Evolutionary conservation across 2,888 invertebrate species (phyloP).

Genomic region (Noctua pronuba): DNA sequence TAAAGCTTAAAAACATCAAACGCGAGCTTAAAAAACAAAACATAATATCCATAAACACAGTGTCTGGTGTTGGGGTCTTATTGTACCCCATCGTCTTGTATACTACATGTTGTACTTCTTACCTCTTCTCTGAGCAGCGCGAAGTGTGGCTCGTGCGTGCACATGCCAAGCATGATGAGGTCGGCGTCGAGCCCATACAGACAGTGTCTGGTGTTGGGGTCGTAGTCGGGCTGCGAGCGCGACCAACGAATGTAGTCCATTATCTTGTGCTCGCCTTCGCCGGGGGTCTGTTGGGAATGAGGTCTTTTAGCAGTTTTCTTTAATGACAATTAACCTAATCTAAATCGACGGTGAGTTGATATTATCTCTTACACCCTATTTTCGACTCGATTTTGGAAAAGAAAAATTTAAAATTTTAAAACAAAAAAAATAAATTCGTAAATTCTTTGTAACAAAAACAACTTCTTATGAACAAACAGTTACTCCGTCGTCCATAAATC

Average conservation of each 20-base stretch:
- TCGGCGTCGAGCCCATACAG: slow-evolving; percentile 99
- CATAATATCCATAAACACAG: too few relatives aligned
- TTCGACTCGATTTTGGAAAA: not conserved
- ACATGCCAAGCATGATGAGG: slow-evolving; percentile 98
- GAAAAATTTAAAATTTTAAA: not conserved
- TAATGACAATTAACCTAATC: not conserved
- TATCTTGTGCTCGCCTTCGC: slow-evolving; percentile 99
- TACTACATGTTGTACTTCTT: not conserved
- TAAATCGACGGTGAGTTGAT: not conserved
- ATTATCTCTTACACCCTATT: not conserved
- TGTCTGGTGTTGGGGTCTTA: not conserved
- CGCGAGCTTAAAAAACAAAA: not conserved
- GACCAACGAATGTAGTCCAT: slow-evolving; percentile 99
- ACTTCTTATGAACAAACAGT: not conserved
- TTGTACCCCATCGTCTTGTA: not conserved
- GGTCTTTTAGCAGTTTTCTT: not conserved
- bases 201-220: slow-evolving; percentile 98
- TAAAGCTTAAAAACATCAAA: not conserved
- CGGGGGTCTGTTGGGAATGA: slow-evolving; percentile 92
- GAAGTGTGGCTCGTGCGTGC: slow-evolving; percentile 98
- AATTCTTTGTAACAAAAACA: not conserved
- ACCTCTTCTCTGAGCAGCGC: slow-evolving; percentile 98
- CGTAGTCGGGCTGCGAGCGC: slow-evolving; percentile 95
- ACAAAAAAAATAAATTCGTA: not conserved
- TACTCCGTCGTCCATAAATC: not conserved